Conservation (phyloP, 2,888 invertebrate genomes). For the Acronicta psi region DNA sequence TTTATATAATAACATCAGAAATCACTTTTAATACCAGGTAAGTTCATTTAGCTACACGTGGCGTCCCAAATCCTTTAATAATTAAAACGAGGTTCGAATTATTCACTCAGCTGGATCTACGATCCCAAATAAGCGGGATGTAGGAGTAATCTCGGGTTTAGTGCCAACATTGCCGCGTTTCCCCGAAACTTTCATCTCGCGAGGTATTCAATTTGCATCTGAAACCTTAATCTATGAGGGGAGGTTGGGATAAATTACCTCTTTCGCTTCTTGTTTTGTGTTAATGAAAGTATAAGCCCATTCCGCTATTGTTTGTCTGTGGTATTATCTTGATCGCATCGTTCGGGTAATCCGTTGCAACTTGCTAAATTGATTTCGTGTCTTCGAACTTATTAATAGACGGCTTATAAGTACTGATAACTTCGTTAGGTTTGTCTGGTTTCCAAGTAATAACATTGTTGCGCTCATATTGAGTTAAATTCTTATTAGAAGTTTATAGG, state of each 20-base stretch:
- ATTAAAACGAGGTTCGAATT: slow-evolving; percentile 74
- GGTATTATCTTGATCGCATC: slow-evolving; percentile 57
- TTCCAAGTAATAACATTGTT: slow-evolving; percentile 37
- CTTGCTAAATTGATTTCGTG: slow-evolving; percentile 60
- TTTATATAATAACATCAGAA: slow-evolving; percentile 41
- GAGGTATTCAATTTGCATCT: slow-evolving; percentile 80
- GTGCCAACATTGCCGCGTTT: slow-evolving; percentile 56
- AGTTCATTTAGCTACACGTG: slow-evolving; percentile 43
- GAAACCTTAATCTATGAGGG: slow-evolving; percentile 71
- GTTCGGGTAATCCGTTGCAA: slow-evolving; percentile 55
- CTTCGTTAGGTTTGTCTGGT: slow-evolving; percentile 37
- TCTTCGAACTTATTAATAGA: slow-evolving; percentile 58
- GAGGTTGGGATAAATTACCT: slow-evolving; percentile 49
- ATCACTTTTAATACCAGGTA: slow-evolving; percentile 51
- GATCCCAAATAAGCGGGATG: slow-evolving; percentile 59
- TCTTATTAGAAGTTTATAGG: slow-evolving; percentile 17
- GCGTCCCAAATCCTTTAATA: slow-evolving; percentile 61
- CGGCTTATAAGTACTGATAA: slow-evolving; percentile 47
- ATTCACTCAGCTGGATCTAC: slow-evolving; percentile 64
- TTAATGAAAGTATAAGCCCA: slow-evolving; percentile 69
- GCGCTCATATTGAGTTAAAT: slow-evolving; percentile 22
- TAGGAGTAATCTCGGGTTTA: slow-evolving; percentile 62
- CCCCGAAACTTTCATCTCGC: slow-evolving; percentile 70
- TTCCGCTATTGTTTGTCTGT: slow-evolving; percentile 63
- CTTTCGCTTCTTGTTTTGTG: slow-evolving; percentile 51